phyloP scores from a whole-genome alignment of 2,888 invertebrate species.

The Drosophila atroscutellata region DNA sequence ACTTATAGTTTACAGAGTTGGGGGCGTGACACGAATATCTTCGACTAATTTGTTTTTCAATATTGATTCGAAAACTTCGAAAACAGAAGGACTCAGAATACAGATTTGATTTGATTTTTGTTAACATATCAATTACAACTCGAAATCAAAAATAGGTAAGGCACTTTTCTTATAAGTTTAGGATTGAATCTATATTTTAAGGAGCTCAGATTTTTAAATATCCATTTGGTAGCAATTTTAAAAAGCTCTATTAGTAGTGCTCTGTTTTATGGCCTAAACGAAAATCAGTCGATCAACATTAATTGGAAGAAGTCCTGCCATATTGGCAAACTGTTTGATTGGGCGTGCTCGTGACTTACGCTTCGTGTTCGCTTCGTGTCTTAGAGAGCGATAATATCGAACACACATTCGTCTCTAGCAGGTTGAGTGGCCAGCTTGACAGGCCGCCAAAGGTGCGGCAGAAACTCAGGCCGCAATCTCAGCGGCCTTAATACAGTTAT shows the following conservation, averaged over 20 bases:
- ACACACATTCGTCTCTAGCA: slow-evolving; percentile 27
- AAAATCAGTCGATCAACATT: neutral
- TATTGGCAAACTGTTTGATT: neutral
- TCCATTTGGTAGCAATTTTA: neutral
- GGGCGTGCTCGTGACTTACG: neutral
- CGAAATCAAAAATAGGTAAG: neutral
- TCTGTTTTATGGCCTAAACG: neutral
- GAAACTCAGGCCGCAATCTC: slow-evolving; percentile 36
- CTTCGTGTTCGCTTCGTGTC: neutral
- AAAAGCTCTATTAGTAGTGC: neutral
- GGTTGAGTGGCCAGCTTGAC: slow-evolving; percentile 68
- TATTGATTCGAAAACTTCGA: neutral
- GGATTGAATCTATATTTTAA: neutral
- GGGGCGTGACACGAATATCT: slow-evolving; percentile 19
- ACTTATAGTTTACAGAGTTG: slow-evolving; percentile 27
- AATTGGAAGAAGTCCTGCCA: neutral
- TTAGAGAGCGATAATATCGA: slow-evolving; percentile 14
- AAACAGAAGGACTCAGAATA: neutral
- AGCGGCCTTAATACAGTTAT: slow-evolving; percentile 78
- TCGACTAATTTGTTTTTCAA: neutral
- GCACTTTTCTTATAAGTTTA: neutral
- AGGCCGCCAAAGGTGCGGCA: slow-evolving; percentile 78
- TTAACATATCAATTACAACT: neutral
- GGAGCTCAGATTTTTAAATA: neutral
- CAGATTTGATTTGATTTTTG: neutral